Base-by-base conservation (phyloP, 1,140 invertebrate species). In the Cotesia glomerata region DNA sequence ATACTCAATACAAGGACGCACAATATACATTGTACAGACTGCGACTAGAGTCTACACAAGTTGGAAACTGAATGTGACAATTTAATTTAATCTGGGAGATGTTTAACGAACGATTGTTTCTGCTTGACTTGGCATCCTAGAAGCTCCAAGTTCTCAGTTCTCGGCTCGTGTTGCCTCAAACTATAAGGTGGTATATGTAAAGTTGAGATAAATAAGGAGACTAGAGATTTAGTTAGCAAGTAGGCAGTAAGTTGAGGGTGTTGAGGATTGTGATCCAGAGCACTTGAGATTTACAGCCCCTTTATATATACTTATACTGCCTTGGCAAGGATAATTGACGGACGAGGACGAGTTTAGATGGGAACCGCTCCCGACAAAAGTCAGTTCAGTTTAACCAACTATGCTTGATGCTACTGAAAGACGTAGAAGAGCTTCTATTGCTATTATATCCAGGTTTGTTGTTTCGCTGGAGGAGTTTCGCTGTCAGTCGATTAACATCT, bases 241-340 rank as follows among this genome's bases (percentile, higher is more conserved):
- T 5, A 54, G 11, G 52, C 14, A 5, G 52, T 54, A n/a, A 49
- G 45, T 51, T 45, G 39, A 39, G 36, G 26, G 64, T 26, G 64
- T 52, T 67, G 49, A 67, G 63, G 65, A 67, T 67, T 54, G 65
- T 67, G 65, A 67, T 67, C 65, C 39, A 67, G 35, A 26, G 51
- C 51, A 67, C 65, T 67, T 54, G 65, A 67, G 49, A 72, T 72
- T 64, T 66, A 63, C 32, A 51, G 36, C 52, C 62, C 63, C 54
- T 45, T 59, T 26, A 3, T 54, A 52, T 26, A 3, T 54, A 52
- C 65, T 54, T 26, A 26, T 26, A 34, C 65, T 67, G 49, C 49
- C 51, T 3, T 69, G 72, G 68, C 69, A 76, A 75, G 74, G 68
- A 79, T 79, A 81, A 79, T 81, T 81, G 80, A 80, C 79, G 77